Percentiles rank a stretch among this genome's conserved stretches.
These are phyloP conservation scores for Eupithecia centaureata DNA, from an alignment of 2,888 invertebrate species.

Conservation along the genomic window DNA sequence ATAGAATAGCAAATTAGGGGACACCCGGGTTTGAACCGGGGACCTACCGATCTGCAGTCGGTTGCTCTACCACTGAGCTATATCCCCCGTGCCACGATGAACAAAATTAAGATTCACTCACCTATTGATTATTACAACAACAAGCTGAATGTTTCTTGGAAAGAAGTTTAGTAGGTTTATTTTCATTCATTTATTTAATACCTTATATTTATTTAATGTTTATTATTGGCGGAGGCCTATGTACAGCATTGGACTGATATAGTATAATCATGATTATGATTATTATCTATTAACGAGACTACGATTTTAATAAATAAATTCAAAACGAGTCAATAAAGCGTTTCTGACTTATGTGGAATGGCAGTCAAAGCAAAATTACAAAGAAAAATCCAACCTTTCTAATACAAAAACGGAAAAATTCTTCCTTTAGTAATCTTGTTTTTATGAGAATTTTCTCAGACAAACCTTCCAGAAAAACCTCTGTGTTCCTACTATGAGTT, in stretches of 20 bases:
- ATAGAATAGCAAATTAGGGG: slow-evolving; percentile 48
- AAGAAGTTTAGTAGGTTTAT: not conserved
- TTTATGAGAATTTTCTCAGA: slow-evolving; percentile 15
- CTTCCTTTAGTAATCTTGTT: slow-evolving; percentile 11
- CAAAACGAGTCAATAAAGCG: not conserved
- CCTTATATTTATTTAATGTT: too few relatives aligned
- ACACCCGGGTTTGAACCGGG: slow-evolving; percentile 71
- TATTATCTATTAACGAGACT: too few relatives aligned
- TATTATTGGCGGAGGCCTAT: too few relatives aligned
- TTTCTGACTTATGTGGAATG: not conserved
- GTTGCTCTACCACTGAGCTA: slow-evolving; percentile 70
- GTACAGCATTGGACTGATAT: too few relatives aligned
- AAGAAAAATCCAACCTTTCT: slow-evolving; percentile 10
- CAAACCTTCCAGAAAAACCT: slow-evolving; percentile 12
- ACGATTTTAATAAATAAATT: too few relatives aligned
- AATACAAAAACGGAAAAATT: slow-evolving; percentile 10
- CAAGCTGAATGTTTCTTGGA: not conserved
- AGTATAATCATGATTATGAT: too few relatives aligned
- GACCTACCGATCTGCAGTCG: slow-evolving; percentile 75
- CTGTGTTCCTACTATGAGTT: not conserved
- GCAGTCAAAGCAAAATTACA: slow-evolving; percentile 5
- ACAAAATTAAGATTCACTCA: not conserved
- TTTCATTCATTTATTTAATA: too few relatives aligned
- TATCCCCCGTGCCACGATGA: slow-evolving; percentile 47
- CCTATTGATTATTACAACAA: not conserved